Evolutionary conservation across 64 coral and sea anemone species (phyloP), one percentile per base, ranked within the genome.

Genomic region (Dendronephthya gigantea): DNA sequence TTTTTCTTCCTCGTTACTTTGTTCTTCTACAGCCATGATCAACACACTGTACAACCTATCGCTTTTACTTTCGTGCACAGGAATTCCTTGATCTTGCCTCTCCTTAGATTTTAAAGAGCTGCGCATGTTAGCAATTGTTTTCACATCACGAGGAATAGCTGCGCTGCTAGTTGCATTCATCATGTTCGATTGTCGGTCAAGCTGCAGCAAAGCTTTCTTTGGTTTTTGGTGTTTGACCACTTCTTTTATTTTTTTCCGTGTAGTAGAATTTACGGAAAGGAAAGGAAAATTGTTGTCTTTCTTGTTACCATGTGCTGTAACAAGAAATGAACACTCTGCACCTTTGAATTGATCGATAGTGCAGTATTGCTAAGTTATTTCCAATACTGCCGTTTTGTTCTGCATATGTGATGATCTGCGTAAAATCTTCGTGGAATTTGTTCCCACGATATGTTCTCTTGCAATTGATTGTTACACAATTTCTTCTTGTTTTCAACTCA

Each of bases 41-140:
- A 84, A 84, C 28, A 91, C 17, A 87, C 90, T 88, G 70, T 91
- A 84, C 4, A 88, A 62, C 83, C 86, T 91, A 49, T 84, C 90
- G 83, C 50, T 91, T 47, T 19, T 27, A 72, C 83, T 68, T 28
- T 40, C 47, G 33, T 30, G 30, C 35, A 82, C 82, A 59, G 85
- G 90, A n/a, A 91, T 83, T 84, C 68, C 90, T 55, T 85, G 43
- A 39, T 85, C 82, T 50, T 35, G 29, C 47, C 87, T 88, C 87
- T 88, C 82, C 87, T 85, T 37, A 15, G 49, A 33, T 48, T 82
- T 92, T 22, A 55, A 41, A 10, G 86, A 84, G 27, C 59, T 84
- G 33, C 86, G 40, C 82, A 92, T 87, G 70, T 81, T 88, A 10
- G 87, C 36, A 17, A 91, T 40, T 72, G 87, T 79, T 30, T 70